phyloP scores from a whole-genome alignment of 2,888 invertebrate species.

The Capitulum mitella region DNA sequence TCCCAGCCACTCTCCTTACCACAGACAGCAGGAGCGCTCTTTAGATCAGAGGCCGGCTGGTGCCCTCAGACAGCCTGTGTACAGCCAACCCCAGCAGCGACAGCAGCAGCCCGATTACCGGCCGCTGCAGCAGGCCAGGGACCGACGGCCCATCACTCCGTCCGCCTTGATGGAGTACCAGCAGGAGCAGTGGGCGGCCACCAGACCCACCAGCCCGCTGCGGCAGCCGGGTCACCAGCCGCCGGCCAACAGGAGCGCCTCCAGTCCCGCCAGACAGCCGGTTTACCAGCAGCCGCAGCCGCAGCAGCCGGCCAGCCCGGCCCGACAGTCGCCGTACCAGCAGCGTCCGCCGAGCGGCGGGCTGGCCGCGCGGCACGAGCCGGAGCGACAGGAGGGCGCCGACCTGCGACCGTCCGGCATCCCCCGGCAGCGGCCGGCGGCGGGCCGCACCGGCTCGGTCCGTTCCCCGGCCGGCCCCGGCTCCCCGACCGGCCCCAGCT shows the following conservation, averaged over 20 bases:
- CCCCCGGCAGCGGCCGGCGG: too few species aligned
- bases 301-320: not conserved
- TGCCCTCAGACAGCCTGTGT: too few species aligned
- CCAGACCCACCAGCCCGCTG: not conserved
- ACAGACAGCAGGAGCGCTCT: not conserved
- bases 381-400: too few species aligned
- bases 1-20: not conserved
- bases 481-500: not conserved
- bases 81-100: not conserved
- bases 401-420: too few species aligned
- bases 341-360: too few species aligned
- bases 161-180: too few species aligned
- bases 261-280: not conserved
- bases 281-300: not conserved
- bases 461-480: too few species aligned
- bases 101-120: not conserved
- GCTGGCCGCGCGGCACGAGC: too few species aligned
- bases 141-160: too few species aligned
- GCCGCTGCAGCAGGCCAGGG: not conserved
- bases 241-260: not conserved
- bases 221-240: not conserved
- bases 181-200: not conserved
- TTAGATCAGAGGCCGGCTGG: too few species aligned
- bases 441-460: too few species aligned
- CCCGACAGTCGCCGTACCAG: too few species aligned